A percentile compares a stretch with the other conserved stretches of the same genome.
These are phyloP conservation scores for Himalopsyche tibetana DNA, from an alignment of 2,888 invertebrate genomes.

Conservation along the genomic window DNA sequence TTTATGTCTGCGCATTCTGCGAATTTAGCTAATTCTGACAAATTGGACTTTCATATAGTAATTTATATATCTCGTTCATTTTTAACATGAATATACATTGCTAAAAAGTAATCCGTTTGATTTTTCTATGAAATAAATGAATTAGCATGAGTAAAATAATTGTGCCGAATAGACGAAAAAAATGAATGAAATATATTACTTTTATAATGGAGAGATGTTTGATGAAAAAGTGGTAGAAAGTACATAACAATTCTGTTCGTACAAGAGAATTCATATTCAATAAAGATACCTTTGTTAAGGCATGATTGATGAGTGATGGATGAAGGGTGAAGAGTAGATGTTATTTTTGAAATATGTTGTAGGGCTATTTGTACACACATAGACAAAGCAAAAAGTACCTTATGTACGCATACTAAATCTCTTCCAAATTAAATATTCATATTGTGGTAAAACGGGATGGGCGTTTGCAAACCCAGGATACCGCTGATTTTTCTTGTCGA, in stretches of 20 bases:
- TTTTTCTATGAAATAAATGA: too few relatives aligned
- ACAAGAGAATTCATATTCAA: constrained; percentile 6
- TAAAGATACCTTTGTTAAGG: constrained; percentile 2
- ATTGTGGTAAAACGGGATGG: not conserved
- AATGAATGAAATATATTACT: not conserved
- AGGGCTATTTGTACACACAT: not conserved
- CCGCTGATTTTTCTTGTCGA: not conserved
- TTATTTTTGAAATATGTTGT: constrained; percentile 12
- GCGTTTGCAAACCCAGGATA: not conserved
- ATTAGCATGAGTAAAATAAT: too few relatives aligned
- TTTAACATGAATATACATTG: too few relatives aligned
- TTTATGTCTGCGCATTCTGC: too few relatives aligned
- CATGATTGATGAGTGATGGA: not conserved
- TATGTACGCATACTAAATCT: not conserved
- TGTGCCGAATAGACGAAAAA: not conserved
- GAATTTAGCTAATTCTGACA: too few relatives aligned
- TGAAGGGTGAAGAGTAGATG: not conserved
- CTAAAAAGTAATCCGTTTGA: too few relatives aligned
- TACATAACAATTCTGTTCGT: not conserved
- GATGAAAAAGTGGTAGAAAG: not conserved
- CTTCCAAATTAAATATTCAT: too few relatives aligned
- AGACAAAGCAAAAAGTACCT: not conserved
- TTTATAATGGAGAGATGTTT: not conserved
- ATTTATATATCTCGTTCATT: too few relatives aligned
- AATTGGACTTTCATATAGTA: too few relatives aligned